A percentile compares a stretch with the other conserved stretches of the same genome.
Conservation (phyloP, 2,797 vertebrate genomes). For the Enoplosus armatus region DNA sequence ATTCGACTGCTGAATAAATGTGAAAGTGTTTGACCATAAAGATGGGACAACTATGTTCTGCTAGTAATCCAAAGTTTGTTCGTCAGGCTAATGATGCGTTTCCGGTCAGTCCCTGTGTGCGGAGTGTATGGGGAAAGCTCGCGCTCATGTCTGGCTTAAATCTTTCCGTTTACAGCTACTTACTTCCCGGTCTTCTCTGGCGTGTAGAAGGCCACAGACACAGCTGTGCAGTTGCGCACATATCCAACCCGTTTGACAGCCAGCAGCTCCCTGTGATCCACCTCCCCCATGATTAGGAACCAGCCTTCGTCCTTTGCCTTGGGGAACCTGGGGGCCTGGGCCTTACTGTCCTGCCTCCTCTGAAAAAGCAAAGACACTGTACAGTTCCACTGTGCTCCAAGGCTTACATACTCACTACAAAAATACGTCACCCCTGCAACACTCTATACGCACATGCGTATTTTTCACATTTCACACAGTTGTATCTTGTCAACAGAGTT, state of each 20-base stretch:
- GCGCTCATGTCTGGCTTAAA: background rate
- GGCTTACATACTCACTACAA: too few species aligned
- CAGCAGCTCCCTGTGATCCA: constrained; percentile 93
- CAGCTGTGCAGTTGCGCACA: constrained; percentile 82
- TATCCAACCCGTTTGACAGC: constrained; percentile 95
- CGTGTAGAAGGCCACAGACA: constrained; percentile 94
- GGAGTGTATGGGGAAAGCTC: background rate
- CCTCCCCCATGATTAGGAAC: constrained; percentile 95
- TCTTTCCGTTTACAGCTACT: constrained; percentile 43
- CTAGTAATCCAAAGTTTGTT: background rate
- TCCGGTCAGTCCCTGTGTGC: too few species aligned
- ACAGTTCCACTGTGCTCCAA: background rate
- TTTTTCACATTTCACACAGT: background rate
- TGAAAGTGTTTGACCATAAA: constrained; percentile 10
- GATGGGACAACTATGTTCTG: background rate
- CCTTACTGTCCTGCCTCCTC: constrained; percentile 94
- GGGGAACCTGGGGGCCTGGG: constrained; percentile 92
- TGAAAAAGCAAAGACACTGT: constrained; percentile 68
- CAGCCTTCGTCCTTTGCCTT: constrained; percentile 97
- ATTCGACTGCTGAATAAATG: background rate
- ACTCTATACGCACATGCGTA: too few species aligned
- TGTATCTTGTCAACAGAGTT: background rate
- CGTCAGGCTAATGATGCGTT: background rate
- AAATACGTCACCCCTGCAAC: too few species aligned
- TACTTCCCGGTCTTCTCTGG: constrained; percentile 94